phyloP scores from a whole-genome alignment of 2,888 invertebrate species.

The Salpingus planirostris region DNA sequence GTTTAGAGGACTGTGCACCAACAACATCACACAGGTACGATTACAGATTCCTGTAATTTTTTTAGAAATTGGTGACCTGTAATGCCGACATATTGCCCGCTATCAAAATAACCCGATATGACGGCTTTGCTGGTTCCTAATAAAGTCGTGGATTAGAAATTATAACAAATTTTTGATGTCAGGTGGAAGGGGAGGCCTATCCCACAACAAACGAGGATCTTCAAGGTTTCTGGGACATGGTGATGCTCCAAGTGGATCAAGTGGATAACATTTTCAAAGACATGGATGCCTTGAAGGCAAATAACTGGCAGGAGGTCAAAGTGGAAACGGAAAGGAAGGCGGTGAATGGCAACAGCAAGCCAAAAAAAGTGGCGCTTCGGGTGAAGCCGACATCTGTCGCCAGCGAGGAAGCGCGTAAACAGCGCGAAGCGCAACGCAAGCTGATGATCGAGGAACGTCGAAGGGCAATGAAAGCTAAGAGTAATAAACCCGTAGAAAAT shows the following conservation, averaged over 20 bases:
- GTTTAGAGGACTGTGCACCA: constrained; percentile 64
- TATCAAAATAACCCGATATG: no score
- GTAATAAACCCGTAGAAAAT: constrained; percentile 24
- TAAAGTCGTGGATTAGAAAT: not conserved
- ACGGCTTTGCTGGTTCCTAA: no score
- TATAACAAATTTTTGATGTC: constrained; percentile 18
- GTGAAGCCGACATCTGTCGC: constrained; percentile 35
- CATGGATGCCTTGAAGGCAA: constrained; percentile 52
- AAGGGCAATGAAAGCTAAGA: constrained; percentile 44
- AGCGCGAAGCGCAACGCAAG: constrained; percentile 63
- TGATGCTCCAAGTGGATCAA: constrained; percentile 81
- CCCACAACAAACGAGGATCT: constrained; percentile 84
- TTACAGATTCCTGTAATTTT: no score
- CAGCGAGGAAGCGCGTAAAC: constrained; percentile 45
- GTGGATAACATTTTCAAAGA: constrained; percentile 71
- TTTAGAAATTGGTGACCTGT: no score
- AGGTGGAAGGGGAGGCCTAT: constrained; percentile 71
- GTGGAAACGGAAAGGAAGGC: constrained; percentile 1
- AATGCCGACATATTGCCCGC: no score
- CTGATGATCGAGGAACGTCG: constrained; percentile 71
- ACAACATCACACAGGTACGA: constrained; percentile 39
- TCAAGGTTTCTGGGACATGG: constrained; percentile 98
- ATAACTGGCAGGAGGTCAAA: constrained; percentile 58
- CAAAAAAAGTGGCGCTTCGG: constrained; percentile 18
- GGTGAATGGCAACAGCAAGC: constrained; percentile 11